A percentile compares a stretch with the other conserved stretches of the same genome.
Evolutionary conservation across 2,797 vertebrate genomes (phyloP).

Genomic region (Protonibea diacanthus): DNA sequence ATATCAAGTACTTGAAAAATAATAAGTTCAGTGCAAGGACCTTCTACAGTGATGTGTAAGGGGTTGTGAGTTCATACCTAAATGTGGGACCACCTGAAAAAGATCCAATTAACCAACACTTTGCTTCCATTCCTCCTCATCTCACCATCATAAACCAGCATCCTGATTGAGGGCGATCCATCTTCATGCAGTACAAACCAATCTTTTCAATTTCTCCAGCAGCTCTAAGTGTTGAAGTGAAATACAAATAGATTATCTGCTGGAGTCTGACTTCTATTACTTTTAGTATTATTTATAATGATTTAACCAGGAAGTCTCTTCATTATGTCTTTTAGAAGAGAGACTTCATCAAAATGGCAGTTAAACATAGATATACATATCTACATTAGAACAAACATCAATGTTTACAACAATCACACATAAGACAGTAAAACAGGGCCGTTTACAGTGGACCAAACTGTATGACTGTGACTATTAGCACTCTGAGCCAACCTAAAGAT

Average conservation of each 20-base stretch:
- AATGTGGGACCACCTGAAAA: conserved; percentile 14
- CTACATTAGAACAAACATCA: too few species aligned
- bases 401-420: neutral
- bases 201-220: neutral
- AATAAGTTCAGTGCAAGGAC: neutral
- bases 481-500: too few species aligned
- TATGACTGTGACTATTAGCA: too few species aligned
- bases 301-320: neutral
- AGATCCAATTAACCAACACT: neutral
- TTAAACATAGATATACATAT: too few species aligned
- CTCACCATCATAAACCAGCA: neutral
- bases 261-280: neutral
- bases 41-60: conserved; percentile 7
- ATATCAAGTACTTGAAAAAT: too few species aligned
- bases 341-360: too few species aligned
- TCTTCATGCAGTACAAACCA: neutral
- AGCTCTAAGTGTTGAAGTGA: neutral
- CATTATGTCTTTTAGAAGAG: too few species aligned
- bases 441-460: too few species aligned
- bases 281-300: neutral
- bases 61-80: conserved; percentile 1
- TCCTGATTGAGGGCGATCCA: neutral
- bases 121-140: conserved; percentile 4
- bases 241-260: neutral
- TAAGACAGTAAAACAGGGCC: too few species aligned